Evolutionary conservation across 2,888 invertebrate genomes (phyloP).

Genomic region (Drosophila robusta): DNA sequence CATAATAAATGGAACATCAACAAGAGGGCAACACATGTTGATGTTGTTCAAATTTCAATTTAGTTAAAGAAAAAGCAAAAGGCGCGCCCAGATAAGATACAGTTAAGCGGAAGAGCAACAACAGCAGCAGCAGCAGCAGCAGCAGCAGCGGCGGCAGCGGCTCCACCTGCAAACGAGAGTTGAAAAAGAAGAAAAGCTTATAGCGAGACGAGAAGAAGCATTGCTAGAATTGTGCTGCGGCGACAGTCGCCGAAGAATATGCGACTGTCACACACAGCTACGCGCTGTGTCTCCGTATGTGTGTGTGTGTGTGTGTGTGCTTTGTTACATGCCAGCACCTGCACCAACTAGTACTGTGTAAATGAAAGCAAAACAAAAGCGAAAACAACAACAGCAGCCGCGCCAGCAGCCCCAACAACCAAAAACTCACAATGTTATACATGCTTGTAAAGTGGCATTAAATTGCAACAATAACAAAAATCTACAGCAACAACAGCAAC

Average conservation of each 20-base stretch:
- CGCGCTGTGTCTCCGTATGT: conserved; percentile 4
- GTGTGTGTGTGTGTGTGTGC: conserved; percentile 12
- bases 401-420: conserved; percentile 1
- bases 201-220: conserved; percentile 25
- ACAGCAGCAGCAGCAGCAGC: not conserved
- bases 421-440: conserved; percentile 58
- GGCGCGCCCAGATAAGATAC: conserved; percentile 50
- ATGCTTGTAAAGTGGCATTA: conserved; percentile 66
- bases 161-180: conserved; percentile 25
- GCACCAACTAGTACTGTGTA: conserved; percentile 26
- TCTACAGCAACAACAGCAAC: conserved; percentile 26
- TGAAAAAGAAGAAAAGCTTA: conserved; percentile 27
- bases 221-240: conserved; percentile 39
- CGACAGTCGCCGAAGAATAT: conserved; percentile 44
- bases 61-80: conserved; percentile 30
- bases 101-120: conserved; percentile 37
- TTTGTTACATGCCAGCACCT: conserved; percentile 38
- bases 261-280: conserved; percentile 27
- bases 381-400: conserved; percentile 20
- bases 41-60: conserved; percentile 45
- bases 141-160: conserved; percentile 1
- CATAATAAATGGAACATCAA: conserved; percentile 30
- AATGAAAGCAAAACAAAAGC: conserved; percentile 53
- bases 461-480: conserved; percentile 65
- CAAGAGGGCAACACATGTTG: conserved; percentile 40